Evolutionary conservation across 2,797 vertebrate genomes (phyloP), one percentile per base, ranked within the genome.

Genomic region (Amphiprion clarkii): DNA sequence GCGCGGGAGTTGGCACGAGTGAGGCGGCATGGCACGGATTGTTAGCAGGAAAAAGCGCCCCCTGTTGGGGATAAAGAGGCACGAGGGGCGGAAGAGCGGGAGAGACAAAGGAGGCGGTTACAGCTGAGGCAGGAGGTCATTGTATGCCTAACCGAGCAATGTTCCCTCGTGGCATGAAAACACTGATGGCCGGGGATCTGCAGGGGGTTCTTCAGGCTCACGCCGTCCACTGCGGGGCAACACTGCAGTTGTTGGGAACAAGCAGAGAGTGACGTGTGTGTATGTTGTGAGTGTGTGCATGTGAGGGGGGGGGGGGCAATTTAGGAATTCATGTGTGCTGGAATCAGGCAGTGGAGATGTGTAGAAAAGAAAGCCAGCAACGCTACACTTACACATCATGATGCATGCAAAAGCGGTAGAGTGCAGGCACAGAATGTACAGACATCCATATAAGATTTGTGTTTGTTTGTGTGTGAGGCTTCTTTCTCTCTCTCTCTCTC

Each of bases 61-160:
- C 88, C 91, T 92, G 84, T 85, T 88, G 92, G 88, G 48, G 55
- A 83, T 76, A 52, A 81, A 46, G 81, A 67, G 71, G 81, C 49
- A 71, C 23, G 33, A 44, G 73, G 31, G 14, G 42, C 64, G 80
- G 73, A 66, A 82, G 77, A 60, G 60, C 80, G 73, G 74, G 79
- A 53, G 84, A 92, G 84, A 93, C 91, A 93, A 93, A 94, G 90
- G 82, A 92, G 78, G 73, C 78, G 78, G 74, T 78, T 84, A 58
- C 75, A 77, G 84, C 84, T 85, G 78, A 87, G 85, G 82, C 66
- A 72, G 84, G 83, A 86, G 87, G 86, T 91, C 88, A 89, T 86
- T 68, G 67, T 69, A 68, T 68, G 79, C 74, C 86, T 75, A 76
- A 76, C 78, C 86, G 78, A 87, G 84, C 69, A 87, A 78, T 81